A percentile compares a stretch with the other conserved stretches of the same genome.
phyloP scores from a whole-genome alignment of 2,113 vertebrate genomes.

The Chaetodon trifascialis region DNA sequence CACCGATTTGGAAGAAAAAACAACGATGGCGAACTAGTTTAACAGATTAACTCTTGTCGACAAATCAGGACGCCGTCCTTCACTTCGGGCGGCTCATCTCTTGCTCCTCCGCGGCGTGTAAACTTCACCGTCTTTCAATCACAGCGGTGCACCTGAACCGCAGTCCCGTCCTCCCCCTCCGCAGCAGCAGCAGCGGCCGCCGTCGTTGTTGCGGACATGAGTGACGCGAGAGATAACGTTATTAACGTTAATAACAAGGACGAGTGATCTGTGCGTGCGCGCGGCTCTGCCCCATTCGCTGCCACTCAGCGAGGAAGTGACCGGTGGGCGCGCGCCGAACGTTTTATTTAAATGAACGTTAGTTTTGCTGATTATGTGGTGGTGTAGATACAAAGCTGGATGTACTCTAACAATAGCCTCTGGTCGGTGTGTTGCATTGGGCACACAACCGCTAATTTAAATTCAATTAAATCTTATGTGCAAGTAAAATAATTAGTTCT shows the following conservation, averaged over 20 bases:
- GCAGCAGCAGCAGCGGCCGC: constrained; percentile 40
- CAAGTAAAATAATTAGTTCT: neutral
- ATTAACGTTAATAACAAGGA: constrained; percentile 73
- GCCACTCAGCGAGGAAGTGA: constrained; percentile 7
- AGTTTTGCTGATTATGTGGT: neutral
- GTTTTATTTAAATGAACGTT: neutral
- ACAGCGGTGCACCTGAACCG: constrained; percentile 72
- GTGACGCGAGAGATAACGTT: constrained; percentile 80
- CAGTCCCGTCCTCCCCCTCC: constrained; percentile 35
- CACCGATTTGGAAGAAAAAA: neutral
- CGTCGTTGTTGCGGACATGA: constrained; percentile 51
- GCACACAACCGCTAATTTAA: too few species aligned
- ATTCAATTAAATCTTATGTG: neutral
- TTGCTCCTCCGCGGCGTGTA: neutral
- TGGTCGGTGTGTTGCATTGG: too few species aligned
- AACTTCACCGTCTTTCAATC: constrained; percentile 61
- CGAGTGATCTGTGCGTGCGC: constrained; percentile 61
- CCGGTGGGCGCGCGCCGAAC: constrained; percentile 21
- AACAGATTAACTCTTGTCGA: constrained; percentile 45
- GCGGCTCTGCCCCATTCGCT: constrained; percentile 38
- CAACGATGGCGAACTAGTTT: constrained; percentile 44
- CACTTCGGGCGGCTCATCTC: neutral
- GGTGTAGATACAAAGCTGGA: neutral
- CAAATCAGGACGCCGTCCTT: neutral
- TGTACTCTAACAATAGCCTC: neutral